These are phyloP conservation scores for Micronycteris hirsuta DNA, from an alignment of 2,113 vertebrate genomes.

Conservation along the genomic window DNA sequence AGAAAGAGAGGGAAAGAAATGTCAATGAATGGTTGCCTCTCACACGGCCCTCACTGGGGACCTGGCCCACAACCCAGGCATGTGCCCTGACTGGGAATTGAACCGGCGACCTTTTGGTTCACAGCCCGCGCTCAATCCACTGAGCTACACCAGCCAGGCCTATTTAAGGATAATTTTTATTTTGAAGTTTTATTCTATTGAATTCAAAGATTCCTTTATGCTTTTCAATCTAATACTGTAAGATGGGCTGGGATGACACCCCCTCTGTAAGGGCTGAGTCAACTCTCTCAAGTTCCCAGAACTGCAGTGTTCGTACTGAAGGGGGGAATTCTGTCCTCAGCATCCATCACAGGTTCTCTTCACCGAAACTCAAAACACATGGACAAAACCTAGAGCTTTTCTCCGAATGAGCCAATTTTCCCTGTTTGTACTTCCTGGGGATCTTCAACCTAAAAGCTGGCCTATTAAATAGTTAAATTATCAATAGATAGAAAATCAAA, in stretches of 20 bases:
- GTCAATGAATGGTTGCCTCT: too few relatives aligned
- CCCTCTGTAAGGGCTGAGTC: not conserved
- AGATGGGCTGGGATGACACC: not conserved
- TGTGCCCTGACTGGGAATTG: too few relatives aligned
- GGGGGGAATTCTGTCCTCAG: not conserved
- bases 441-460: not conserved
- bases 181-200: slow-evolving; percentile 12
- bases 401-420: not conserved
- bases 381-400: not conserved
- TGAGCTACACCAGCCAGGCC: too few relatives aligned
- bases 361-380: not conserved
- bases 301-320: not conserved
- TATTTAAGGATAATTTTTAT: not conserved
- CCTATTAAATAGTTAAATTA: not conserved
- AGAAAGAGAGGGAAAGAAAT: too few relatives aligned
- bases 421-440: not conserved
- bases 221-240: not conserved
- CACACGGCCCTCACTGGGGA: too few relatives aligned
- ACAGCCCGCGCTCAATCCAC: too few relatives aligned
- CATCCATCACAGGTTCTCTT: not conserved
- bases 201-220: not conserved
- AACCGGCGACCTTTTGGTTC: too few relatives aligned
- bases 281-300: not conserved
- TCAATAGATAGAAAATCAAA: not conserved
- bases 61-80: too few relatives aligned